Evolutionary conservation across 64 coral and sea anemone species (phyloP).

Genomic region (Acropora yongei): DNA sequence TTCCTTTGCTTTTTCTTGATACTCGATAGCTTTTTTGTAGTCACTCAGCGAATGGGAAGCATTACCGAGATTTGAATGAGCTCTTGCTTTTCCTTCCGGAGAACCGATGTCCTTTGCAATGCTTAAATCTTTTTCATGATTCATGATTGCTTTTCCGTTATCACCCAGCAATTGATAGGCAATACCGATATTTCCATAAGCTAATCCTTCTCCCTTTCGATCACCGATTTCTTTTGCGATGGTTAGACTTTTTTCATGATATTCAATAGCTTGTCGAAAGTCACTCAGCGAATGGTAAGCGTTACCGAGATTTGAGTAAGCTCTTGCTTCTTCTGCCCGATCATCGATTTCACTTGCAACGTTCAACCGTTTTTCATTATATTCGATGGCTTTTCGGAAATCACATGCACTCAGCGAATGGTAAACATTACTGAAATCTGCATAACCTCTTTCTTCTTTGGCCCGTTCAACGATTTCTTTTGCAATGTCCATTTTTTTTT

Average conservation of each 20-base stretch:
- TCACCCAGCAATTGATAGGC: no score
- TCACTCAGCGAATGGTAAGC: background rate
- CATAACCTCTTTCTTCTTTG: background rate
- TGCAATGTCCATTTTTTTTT: no score
- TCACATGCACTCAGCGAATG: no score
- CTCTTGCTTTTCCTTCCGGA: background rate
- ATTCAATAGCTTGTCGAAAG: background rate
- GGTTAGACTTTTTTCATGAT: background rate
- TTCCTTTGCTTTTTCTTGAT: no score
- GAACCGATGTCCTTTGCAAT: background rate
- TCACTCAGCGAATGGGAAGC: background rate
- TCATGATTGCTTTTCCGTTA: no score
- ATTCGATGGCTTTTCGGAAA: background rate
- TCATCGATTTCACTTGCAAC: background rate
- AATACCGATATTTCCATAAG: no score
- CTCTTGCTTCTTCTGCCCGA: background rate
- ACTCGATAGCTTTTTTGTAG: background rate
- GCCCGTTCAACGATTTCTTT: no score
- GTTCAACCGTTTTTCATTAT: background rate
- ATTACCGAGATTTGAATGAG: background rate
- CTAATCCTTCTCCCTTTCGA: no score
- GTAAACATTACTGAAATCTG: no score
- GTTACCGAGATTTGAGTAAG: background rate
- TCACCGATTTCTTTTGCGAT: background rate
- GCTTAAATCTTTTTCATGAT: background rate